Evolutionary conservation across 2,113 vertebrate species (phyloP).

Genomic region (Passer domesticus): DNA sequence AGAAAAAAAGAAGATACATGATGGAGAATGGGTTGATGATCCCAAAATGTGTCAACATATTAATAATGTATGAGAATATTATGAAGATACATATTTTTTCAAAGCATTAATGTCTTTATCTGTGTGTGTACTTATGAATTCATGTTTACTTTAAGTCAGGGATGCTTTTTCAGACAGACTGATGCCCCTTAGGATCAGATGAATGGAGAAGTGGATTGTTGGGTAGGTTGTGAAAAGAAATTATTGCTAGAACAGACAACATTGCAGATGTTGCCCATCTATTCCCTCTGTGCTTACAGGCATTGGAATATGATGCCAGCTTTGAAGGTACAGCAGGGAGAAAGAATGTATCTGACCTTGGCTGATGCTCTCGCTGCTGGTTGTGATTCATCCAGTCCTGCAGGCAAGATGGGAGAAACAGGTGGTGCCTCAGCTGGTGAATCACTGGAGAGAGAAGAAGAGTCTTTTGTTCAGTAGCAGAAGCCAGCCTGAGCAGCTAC

Average conservation of each 20-base stretch:
- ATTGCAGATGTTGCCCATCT: neutral
- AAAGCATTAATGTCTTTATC: neutral
- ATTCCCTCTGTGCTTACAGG: neutral
- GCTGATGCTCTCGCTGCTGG: neutral
- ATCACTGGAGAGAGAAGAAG: slow-evolving; percentile 34
- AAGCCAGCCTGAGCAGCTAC: slow-evolving; percentile 20
- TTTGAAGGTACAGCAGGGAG: neutral
- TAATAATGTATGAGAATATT: neutral
- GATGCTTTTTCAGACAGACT: neutral
- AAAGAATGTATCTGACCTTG: neutral
- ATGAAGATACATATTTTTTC: neutral
- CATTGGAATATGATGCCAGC: neutral
- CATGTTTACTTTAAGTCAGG: neutral
- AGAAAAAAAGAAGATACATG: neutral
- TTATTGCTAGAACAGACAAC: neutral
- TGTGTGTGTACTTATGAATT: neutral
- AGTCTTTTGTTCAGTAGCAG: slow-evolving; percentile 41
- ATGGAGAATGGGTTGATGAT: neutral
- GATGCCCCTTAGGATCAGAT: neutral
- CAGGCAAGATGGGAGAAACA: slow-evolving; percentile 40
- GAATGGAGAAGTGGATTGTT: neutral
- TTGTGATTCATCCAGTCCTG: neutral
- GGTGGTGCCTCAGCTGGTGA: slow-evolving; percentile 66
- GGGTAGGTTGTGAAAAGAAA: neutral
- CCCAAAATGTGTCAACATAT: neutral